phyloP scores from a whole-genome alignment of 2,113 vertebrate species.

The Piaya cayana region DNA sequence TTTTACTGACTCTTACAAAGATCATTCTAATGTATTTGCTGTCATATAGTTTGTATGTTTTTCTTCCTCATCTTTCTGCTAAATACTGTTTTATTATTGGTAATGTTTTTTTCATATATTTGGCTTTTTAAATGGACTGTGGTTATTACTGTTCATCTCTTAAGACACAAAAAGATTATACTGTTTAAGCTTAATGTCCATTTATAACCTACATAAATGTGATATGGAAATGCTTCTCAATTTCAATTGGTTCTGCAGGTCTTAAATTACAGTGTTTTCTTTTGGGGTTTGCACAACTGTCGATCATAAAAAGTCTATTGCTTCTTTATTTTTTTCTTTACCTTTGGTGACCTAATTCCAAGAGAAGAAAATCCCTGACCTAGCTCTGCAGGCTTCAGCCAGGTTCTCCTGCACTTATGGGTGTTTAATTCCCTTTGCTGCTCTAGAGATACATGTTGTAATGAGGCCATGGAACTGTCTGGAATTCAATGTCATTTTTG shows the following conservation, averaged over 20 bases:
- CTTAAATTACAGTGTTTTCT: not conserved
- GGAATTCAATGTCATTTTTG: not conserved
- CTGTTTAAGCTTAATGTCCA: not conserved
- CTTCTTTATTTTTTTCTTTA: not conserved
- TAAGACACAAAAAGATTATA: not conserved
- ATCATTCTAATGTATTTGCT: not conserved
- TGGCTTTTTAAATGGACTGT: not conserved
- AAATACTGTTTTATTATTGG: not conserved
- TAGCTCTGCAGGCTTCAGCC: not conserved
- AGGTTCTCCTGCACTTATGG: not conserved
- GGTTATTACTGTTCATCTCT: not conserved
- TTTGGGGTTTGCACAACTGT: not conserved
- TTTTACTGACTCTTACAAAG: not conserved
- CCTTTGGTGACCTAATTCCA: not conserved
- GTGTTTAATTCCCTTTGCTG: not conserved
- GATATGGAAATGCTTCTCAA: not conserved
- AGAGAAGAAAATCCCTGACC: not conserved
- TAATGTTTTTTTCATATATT: not conserved
- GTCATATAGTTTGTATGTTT: not conserved
- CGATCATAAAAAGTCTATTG: not conserved
- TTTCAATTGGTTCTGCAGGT: not conserved
- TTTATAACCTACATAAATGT: not conserved
- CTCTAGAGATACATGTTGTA: not conserved
- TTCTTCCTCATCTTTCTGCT: not conserved
- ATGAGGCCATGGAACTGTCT: not conserved